phyloP scores from a whole-genome alignment of 2,797 vertebrate genomes.

The Ptychobarbus kaznakovi region DNA sequence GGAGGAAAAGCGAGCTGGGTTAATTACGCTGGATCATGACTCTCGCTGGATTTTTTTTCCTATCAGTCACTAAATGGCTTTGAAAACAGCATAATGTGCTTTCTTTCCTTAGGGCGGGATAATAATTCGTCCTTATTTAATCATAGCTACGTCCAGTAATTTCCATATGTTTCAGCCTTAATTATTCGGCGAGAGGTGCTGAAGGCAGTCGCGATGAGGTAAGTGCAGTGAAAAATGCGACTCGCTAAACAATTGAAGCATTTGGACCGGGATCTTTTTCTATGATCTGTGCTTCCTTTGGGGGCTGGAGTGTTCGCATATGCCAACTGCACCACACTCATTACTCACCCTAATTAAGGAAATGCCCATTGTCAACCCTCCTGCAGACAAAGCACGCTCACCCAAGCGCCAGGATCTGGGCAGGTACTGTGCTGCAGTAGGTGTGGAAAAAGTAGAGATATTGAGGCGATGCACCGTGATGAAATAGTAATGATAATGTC shows the following conservation, averaged over 20 bases:
- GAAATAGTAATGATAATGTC: constrained; percentile 74
- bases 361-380: constrained; percentile 67
- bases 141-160: constrained; percentile 78
- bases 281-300: constrained; percentile 71
- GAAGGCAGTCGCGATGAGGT: constrained; percentile 71
- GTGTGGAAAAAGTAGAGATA: constrained; percentile 7
- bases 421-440: constrained; percentile 11
- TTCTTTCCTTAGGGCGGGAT: constrained; percentile 75
- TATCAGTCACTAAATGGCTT: constrained; percentile 67
- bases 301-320: constrained; percentile 69
- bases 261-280: constrained; percentile 76
- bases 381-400: constrained; percentile 17
- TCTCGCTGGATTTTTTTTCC: constrained; percentile 73
- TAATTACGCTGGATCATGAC: constrained; percentile 81
- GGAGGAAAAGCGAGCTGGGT: constrained; percentile 61
- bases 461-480: constrained; percentile 62
- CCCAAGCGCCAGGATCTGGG: neutral
- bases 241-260: constrained; percentile 75
- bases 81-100: constrained; percentile 76
- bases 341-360: constrained; percentile 82
- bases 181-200: constrained; percentile 73
- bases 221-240: constrained; percentile 75
- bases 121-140: constrained; percentile 81
- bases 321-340: constrained; percentile 75
- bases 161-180: constrained; percentile 79